phyloP scores from a whole-genome alignment of 2,888 invertebrate species.

The Cryptocephalus moraei region DNA sequence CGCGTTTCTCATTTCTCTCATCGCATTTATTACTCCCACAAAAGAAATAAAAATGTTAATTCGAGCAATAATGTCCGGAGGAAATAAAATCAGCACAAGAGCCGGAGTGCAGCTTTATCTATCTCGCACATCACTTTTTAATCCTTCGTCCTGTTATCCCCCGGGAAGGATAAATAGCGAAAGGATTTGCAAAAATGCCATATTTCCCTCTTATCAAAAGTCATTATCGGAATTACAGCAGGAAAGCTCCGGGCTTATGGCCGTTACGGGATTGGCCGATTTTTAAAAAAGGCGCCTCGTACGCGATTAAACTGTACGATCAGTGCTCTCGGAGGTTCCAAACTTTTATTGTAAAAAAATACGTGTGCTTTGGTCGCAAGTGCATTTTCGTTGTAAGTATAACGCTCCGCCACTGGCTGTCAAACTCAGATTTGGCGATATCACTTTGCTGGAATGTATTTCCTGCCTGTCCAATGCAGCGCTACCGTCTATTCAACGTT shows the following conservation, averaged over 20 bases:
- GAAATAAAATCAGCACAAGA: not conserved
- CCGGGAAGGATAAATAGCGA: conserved; percentile 31
- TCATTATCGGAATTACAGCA: conserved; percentile 36
- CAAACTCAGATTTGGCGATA: too few species aligned
- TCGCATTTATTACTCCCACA: too few species aligned
- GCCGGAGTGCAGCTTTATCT: conserved; percentile 18
- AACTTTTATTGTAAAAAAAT: too few species aligned
- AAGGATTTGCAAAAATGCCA: conserved; percentile 37
- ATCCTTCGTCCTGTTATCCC: conserved; percentile 29
- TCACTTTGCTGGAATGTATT: too few species aligned
- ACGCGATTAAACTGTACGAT: too few species aligned
- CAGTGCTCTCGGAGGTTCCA: too few species aligned
- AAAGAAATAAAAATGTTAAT: not conserved
- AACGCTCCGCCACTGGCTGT: too few species aligned
- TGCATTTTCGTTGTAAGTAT: too few species aligned
- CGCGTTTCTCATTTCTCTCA: too few species aligned
- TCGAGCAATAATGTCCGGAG: not conserved
- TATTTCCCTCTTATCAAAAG: conserved; percentile 37
- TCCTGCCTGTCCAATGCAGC: too few species aligned
- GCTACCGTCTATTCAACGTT: too few species aligned
- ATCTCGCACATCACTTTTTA: conserved; percentile 22
- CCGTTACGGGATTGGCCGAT: conserved; percentile 20
- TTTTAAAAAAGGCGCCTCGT: conserved; percentile 7
- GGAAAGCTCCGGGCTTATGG: conserved; percentile 26
- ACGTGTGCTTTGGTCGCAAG: too few species aligned